These are phyloP conservation scores for Castor canadensis DNA, from an alignment of 2,113 vertebrate genomes.

Conservation along the genomic window DNA sequence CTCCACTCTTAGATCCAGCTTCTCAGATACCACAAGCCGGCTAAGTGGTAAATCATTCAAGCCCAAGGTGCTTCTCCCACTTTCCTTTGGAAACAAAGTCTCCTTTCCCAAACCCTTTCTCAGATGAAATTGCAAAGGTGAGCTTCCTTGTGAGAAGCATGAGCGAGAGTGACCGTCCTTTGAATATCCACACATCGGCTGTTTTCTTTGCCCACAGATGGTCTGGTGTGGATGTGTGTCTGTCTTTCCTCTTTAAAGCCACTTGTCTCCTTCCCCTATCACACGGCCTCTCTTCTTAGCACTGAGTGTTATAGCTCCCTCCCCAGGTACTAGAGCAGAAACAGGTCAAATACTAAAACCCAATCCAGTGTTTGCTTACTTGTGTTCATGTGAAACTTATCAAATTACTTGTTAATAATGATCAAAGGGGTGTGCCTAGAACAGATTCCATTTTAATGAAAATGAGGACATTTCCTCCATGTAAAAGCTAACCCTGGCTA, in stretches of 20 bases:
- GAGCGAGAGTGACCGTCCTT: background rate
- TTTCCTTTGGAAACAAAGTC: constrained; percentile 71
- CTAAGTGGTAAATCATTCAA: constrained; percentile 77
- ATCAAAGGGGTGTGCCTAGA: background rate
- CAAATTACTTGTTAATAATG: constrained; percentile 23
- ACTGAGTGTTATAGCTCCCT: background rate
- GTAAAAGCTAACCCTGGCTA: background rate
- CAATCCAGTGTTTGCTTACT: background rate
- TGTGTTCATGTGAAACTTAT: constrained; percentile 33
- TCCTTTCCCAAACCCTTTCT: constrained; percentile 52
- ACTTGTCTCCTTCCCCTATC: background rate
- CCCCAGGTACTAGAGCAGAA: background rate
- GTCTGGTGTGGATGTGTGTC: background rate
- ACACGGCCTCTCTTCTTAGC: background rate
- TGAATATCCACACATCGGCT: background rate
- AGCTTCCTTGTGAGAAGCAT: background rate
- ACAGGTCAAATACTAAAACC: constrained; percentile 28
- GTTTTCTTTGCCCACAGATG: background rate
- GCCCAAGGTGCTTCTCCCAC: constrained; percentile 66
- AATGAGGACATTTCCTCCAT: background rate
- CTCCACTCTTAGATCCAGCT: constrained; percentile 41
- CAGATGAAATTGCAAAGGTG: constrained; percentile 36
- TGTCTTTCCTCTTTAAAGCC: background rate
- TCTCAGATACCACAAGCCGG: constrained; percentile 64
- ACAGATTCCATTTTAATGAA: constrained; percentile 36